Evolutionary conservation across 2,797 vertebrate genomes (phyloP), one percentile per base, ranked within the genome.

Genomic region (Acropternis orthonyx): DNA sequence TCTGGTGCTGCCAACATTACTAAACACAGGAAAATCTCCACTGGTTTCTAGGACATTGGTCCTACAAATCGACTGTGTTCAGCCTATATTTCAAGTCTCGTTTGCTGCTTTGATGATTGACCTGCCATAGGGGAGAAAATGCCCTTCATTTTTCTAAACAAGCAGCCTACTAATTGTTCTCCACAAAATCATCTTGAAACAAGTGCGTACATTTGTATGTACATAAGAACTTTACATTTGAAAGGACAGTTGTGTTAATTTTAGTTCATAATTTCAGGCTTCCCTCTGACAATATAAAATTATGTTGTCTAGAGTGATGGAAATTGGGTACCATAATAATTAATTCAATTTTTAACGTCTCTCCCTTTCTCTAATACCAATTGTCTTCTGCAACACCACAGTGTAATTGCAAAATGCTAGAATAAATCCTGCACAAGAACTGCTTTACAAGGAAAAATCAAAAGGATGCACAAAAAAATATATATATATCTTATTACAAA

Each of bases 301-400:
- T 75, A 67, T 62, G 81, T 68, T 80, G 68, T 85, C 84, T 81
- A 76, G 66, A 92, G 69, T 86, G 73, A 93, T 85, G 85, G 56
- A 85, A 87, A 85, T 89, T 92, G 4, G 48, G 43, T 67, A 76
- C 44, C 19, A 36, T 52, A 93, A 88, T 81, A 93, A 84, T 66
- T 84, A 93, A 83, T 75, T 90, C 55, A 69, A 88, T 94, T 95
- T 88, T 73, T 75, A 83, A 81, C 23, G 32, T 85, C 66, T 96
- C 32, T 89, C 37, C 18, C 20, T 85, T 91, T 91, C 72, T 88
- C 36, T 84, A 86, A 52, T n/a, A 89, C 56, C 63, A 93, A 89
- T 93, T 91, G 81, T 73, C 49, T 78, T 88, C 84, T 91, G 62
- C 51, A 89, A 21, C 36, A 78, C 49, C 62, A 80, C 12, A 5